A percentile compares a stretch with the other conserved stretches of the same genome.
Evolutionary conservation across 2,113 vertebrate genomes (phyloP).

Genomic region (Rattus norvegicus): DNA sequence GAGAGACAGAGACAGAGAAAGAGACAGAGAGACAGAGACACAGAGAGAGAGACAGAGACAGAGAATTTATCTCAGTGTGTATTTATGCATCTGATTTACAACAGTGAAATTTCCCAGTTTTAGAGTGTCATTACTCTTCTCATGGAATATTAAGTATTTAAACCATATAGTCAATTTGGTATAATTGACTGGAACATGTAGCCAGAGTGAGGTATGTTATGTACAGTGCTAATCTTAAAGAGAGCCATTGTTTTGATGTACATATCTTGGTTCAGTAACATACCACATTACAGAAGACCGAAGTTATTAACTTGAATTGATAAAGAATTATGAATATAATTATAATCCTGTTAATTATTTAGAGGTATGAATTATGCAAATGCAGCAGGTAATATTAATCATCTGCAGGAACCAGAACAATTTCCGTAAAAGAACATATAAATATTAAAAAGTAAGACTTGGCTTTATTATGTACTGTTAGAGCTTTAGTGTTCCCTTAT

Average conservation of each 20-base stretch:
- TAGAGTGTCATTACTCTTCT: neutral
- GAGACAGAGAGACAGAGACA: no score
- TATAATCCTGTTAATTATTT: constrained; percentile 82
- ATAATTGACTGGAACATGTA: constrained; percentile 4
- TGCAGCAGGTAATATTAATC: constrained; percentile 80
- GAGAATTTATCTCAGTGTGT: neutral
- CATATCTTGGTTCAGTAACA: constrained; percentile 55
- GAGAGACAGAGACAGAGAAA: no score
- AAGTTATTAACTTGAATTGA: constrained; percentile 77
- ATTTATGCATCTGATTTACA: neutral
- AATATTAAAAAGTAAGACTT: constrained; percentile 79
- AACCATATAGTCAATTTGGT: neutral
- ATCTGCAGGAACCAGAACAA: constrained; percentile 75
- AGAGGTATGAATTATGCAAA: constrained; percentile 80
- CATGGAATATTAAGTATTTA: constrained; percentile 51
- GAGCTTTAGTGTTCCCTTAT: constrained; percentile 70
- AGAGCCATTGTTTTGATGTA: constrained; percentile 33
- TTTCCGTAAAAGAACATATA: constrained; percentile 79
- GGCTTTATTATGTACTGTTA: constrained; percentile 68
- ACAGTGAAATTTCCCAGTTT: constrained; percentile 20
- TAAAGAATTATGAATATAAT: constrained; percentile 79
- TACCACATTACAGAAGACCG: constrained; percentile 24
- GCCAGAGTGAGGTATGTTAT: constrained; percentile 25
- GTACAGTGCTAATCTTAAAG: constrained; percentile 50
- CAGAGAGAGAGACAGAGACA: no score